Percentiles rank a stretch among this genome's conserved stretches.
Conservation (phyloP, 2,113 vertebrate genomes). For the Catharus minimus region DNA sequence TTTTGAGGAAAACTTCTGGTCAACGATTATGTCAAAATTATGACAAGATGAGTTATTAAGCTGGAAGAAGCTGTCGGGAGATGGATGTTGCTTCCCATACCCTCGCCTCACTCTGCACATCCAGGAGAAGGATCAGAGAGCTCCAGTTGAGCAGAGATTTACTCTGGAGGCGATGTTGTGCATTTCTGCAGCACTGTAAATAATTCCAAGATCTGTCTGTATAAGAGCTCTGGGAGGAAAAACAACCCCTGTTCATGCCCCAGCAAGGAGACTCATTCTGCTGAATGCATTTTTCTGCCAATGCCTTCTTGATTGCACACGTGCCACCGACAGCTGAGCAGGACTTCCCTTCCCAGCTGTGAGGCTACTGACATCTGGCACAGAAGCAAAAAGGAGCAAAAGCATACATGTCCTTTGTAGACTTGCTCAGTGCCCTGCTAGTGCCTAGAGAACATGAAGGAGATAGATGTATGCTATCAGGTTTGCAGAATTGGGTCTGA, state of each 20-base stretch:
- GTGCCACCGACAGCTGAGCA: fast-evolving
- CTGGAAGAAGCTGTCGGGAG: background rate
- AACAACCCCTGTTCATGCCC: background rate
- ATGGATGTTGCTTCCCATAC: background rate
- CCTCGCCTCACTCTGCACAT: background rate
- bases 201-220: background rate
- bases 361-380: background rate
- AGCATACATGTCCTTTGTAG: background rate
- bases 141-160: background rate
- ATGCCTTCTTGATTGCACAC: background rate
- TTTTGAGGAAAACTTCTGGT: background rate
- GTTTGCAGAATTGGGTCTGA: background rate
- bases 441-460: background rate
- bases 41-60: background rate
- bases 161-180: background rate
- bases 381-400: background rate
- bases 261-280: background rate
- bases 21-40: background rate
- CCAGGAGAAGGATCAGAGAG: background rate
- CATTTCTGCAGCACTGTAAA: background rate
- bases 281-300: background rate
- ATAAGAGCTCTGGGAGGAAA: background rate
- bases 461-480: background rate
- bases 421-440: background rate
- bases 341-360: background rate